Evolutionary conservation across 2,113 vertebrate genomes (phyloP).

Genomic region (Carollia perspicillata): DNA sequence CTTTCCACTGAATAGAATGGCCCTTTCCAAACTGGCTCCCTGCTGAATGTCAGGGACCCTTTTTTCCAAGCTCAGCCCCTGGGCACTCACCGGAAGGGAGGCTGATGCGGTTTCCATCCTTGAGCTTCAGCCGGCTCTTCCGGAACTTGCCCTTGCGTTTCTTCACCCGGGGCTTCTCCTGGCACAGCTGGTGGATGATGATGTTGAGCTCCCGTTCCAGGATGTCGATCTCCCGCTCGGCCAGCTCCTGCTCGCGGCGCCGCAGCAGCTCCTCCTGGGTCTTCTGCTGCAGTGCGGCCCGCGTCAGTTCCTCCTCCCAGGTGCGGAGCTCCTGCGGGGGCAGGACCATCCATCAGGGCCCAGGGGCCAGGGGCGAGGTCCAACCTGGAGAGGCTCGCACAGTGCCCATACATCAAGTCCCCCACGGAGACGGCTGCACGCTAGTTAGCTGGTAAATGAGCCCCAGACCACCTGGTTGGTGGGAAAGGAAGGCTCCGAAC

Average conservation of each 20-base stretch:
- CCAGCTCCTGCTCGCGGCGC: constrained; percentile 94
- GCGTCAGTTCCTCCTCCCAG: constrained; percentile 95
- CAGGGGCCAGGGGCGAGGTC: not conserved
- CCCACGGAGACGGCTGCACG: not conserved
- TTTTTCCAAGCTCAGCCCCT: not conserved
- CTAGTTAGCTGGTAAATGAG: not conserved
- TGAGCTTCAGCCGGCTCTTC: constrained; percentile 92
- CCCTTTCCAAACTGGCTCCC: not conserved
- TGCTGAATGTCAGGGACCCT: no score
- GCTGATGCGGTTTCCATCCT: constrained; percentile 96
- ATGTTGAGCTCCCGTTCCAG: constrained; percentile 96
- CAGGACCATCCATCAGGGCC: not conserved
- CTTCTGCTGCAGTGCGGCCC: constrained; percentile 96
- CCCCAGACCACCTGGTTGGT: not conserved
- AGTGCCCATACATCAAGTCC: not conserved
- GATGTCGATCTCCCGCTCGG: constrained; percentile 96
- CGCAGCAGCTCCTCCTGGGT: constrained; percentile 93
- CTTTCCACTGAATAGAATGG: not conserved
- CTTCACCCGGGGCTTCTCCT: constrained; percentile 95
- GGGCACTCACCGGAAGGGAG: constrained; percentile 90
- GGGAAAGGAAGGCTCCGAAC: not conserved
- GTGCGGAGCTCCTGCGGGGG: constrained; percentile 90
- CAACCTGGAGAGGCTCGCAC: not conserved
- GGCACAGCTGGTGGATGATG: constrained; percentile 98
- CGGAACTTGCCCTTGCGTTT: constrained; percentile 96